Conservation (phyloP, 2,888 invertebrate genomes). For the Meteorus cinctellus region DNA sequence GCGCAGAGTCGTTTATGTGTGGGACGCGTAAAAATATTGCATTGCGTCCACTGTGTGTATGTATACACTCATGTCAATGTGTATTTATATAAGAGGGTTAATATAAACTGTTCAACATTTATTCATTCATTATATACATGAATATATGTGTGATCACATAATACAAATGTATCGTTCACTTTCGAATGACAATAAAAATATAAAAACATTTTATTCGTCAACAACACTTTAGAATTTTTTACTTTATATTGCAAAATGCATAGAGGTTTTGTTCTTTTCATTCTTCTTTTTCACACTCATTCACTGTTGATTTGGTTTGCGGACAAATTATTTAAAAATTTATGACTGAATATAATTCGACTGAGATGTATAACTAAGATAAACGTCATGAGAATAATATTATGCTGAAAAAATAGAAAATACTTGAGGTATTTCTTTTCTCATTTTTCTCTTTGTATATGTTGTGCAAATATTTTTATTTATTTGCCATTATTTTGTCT, state of each 20-base stretch:
- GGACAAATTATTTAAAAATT: no score
- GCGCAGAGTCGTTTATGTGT: slow-evolving; percentile 36
- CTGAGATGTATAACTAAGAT: no score
- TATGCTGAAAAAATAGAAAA: no score
- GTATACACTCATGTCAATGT: neutral
- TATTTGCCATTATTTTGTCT: no score
- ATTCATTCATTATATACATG: neutral
- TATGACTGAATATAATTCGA: no score
- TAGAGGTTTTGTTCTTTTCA: no score
- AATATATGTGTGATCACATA: neutral
- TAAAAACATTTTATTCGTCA: neutral
- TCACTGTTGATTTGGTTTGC: no score
- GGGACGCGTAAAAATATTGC: slow-evolving; percentile 41
- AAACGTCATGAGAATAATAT: no score
- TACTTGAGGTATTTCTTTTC: no score
- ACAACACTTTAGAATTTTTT: neutral
- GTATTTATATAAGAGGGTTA: neutral
- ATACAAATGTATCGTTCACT: neutral
- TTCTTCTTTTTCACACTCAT: no score
- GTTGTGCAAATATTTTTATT: no score
- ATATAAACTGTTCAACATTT: neutral
- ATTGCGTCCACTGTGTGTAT: slow-evolving; percentile 39
- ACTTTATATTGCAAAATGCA: neutral
- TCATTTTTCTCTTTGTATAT: no score
- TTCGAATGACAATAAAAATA: neutral